phyloP scores from a whole-genome alignment of 2,888 invertebrate species.

The Caradrina kadenii region DNA sequence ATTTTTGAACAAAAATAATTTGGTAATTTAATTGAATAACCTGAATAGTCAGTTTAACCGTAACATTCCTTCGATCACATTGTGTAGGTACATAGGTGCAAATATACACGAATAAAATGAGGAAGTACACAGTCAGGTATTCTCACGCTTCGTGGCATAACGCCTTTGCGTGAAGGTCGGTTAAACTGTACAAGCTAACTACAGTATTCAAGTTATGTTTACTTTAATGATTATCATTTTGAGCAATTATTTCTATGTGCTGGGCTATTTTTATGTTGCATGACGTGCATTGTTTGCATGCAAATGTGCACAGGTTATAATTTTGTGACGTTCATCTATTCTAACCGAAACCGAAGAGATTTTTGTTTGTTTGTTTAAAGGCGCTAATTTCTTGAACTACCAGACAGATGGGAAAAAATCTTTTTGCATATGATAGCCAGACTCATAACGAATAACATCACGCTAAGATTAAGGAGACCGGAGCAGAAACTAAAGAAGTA shows the following conservation, averaged over 20 bases:
- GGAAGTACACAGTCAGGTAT: slow-evolving; percentile 31
- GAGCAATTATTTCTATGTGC: slow-evolving; percentile 11
- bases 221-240: slow-evolving; percentile 33
- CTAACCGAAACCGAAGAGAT: background rate
- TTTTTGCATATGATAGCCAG: too few species aligned
- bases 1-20: too few species aligned
- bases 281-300: slow-evolving; percentile 13
- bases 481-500: too few species aligned
- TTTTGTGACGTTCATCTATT: background rate
- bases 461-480: too few species aligned
- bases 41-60: background rate
- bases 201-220: background rate
- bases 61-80: background rate
- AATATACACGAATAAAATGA: slow-evolving; percentile 29
- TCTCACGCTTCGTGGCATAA: slow-evolving; percentile 44
- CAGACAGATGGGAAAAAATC: too few species aligned
- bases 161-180: slow-evolving; percentile 36
- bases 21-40: background rate
- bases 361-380: too few species aligned
- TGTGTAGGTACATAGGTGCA: slow-evolving; percentile 2
- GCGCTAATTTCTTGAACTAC: too few species aligned
- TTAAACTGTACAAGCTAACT: slow-evolving; percentile 24
- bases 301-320: slow-evolving; percentile 13
- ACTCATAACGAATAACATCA: too few species aligned
- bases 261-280: background rate